Evolutionary conservation across 2,797 vertebrate genomes (phyloP).

Genomic region (Enteromius radiatus): DNA sequence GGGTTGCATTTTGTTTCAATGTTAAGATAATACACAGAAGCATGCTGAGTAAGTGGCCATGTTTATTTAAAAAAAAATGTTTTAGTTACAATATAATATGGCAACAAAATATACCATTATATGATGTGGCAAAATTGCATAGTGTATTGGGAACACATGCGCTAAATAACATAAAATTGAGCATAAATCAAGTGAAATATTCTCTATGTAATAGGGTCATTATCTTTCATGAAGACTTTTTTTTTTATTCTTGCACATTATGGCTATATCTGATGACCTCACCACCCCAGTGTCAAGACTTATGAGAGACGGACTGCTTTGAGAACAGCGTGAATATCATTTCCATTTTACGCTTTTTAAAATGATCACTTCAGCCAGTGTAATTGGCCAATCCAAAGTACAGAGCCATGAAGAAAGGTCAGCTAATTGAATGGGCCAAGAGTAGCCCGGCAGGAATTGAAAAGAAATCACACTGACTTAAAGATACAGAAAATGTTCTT

Average conservation of each 20-base stretch:
- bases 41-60: background rate
- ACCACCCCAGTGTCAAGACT: constrained; percentile 55
- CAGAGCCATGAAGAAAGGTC: constrained; percentile 35
- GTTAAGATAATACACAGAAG: constrained; percentile 22
- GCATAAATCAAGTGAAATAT: background rate
- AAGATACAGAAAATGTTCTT: background rate
- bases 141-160: background rate
- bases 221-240: constrained; percentile 33
- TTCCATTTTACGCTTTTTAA: constrained; percentile 48
- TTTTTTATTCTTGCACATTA: constrained; percentile 64
- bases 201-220: constrained; percentile 22
- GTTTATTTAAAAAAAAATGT: background rate
- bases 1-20: constrained; percentile 27
- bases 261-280: constrained; percentile 72
- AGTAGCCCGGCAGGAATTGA: constrained; percentile 18
- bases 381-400: constrained; percentile 39
- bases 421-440: constrained; percentile 43
- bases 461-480: constrained; percentile 12
- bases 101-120: background rate
- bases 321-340: constrained; percentile 47
- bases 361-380: constrained; percentile 43
- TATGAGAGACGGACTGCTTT: constrained; percentile 44
- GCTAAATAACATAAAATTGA: background rate
- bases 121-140: background rate
- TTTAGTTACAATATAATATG: background rate